phyloP scores from a whole-genome alignment of 2,888 invertebrate genomes.

The Caradrina kadenii region DNA sequence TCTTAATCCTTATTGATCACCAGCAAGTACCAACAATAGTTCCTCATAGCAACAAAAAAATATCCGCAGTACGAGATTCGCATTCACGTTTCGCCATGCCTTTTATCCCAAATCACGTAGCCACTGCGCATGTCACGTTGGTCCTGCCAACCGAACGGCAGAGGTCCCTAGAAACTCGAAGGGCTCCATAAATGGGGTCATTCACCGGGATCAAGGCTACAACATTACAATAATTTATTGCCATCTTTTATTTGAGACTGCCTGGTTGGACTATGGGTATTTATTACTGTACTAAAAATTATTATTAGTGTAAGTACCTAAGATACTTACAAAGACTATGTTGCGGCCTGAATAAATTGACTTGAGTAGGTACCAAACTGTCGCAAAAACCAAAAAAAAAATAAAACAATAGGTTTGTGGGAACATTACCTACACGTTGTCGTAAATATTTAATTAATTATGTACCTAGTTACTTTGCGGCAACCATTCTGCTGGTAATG shows the following conservation, averaged over 20 bases:
- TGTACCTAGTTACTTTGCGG: background rate
- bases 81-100: conserved; percentile 11
- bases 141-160: conserved; percentile 58
- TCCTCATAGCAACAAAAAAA: conserved; percentile 14
- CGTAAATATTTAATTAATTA: background rate
- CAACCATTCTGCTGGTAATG: background rate
- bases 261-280: conserved; percentile 6
- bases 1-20: background rate
- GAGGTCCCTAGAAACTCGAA: conserved; percentile 52
- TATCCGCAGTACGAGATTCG: conserved; percentile 20
- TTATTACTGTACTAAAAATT: conserved; percentile 1
- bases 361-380: background rate
- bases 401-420: conserved; percentile 9
- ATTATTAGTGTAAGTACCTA: too few species aligned
- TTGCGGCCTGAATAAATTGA: background rate
- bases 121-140: conserved; percentile 82
- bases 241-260: conserved; percentile 41
- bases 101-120: conserved; percentile 64
- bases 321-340: background rate
- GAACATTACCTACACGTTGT: background rate
- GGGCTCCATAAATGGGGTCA: conserved; percentile 67
- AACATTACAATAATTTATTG: conserved; percentile 52
- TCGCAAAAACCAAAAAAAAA: conserved; percentile 5
- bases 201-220: conserved; percentile 67
- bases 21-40: background rate